Evolutionary conservation across 2,113 vertebrate species (phyloP), one percentile per base, ranked within the genome.

Genomic region (Dasyprocta punctata): DNA sequence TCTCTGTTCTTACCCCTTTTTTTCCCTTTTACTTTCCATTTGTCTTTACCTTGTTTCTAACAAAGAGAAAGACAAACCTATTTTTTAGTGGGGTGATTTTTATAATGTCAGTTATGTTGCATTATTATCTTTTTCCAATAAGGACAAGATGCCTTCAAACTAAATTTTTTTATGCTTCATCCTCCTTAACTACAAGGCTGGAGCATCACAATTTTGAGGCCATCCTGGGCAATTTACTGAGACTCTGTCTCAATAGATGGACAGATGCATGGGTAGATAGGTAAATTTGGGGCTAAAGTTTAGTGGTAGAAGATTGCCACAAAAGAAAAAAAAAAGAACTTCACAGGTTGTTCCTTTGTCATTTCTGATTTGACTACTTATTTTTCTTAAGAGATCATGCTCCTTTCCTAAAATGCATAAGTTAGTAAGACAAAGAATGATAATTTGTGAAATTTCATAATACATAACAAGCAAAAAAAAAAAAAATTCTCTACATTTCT

Each of bases 1-100:
- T 61, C 41, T 91, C 44, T 73, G 41, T 63, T 36, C 65, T 87
- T 16, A 73, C 75, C 30, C 36, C 19, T 13, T 84, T 65, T 38
- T 77, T 49, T 65, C 41, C 41, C 54, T 77, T 77, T 89, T n/a
- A 8, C 19, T 22, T 52, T 86, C 41, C 94, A 10, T 67, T 73
- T 61, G 30, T 38, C 85, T 96, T 95, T 87, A 75, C 28, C 22
- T 92, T 95, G 10, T 94, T 95, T 92, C 58, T 67, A 75, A 92
- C n/a, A 75, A 84, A 28, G 16, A 78, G 47, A 87, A 65, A 63
- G 56, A 61, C 17, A 54, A 78, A 77, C 14, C 63, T 33, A 47
- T 41, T 84, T 95, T 60, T 85, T 49, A 85, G 81, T 75, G 69
- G 16, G 73, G 4, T 87, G 61, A 61, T 87, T 12, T 49, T 63